Conservation (phyloP, 2,888 invertebrate species). For the Crossocerus cetratus region DNA sequence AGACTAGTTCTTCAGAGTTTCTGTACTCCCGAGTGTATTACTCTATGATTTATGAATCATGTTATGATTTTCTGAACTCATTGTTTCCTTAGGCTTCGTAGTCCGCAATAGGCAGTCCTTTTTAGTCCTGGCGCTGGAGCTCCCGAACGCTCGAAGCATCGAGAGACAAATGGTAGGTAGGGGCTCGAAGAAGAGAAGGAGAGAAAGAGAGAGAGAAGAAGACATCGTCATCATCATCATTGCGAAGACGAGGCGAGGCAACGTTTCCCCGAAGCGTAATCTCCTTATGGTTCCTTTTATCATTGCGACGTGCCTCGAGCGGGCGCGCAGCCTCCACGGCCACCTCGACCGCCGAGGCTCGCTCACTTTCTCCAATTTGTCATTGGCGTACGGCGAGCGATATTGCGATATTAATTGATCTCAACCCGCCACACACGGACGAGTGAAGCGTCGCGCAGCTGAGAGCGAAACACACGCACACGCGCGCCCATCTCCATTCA, state of each 20-base stretch:
- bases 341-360: slow-evolving; percentile 54
- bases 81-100: no score
- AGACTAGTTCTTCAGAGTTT: no score
- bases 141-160: slow-evolving; percentile 23
- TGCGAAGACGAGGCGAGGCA: slow-evolving; percentile 28
- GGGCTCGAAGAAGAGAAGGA: background rate
- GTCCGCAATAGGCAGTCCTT: no score
- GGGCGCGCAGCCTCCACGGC: slow-evolving; percentile 42
- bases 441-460: slow-evolving; percentile 22
- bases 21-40: no score
- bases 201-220: background rate
- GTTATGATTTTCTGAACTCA: no score
- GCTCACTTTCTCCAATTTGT: slow-evolving; percentile 68
- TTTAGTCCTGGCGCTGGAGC: no score
- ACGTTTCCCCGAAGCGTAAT: slow-evolving; percentile 46
- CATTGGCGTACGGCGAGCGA: slow-evolving; percentile 58
- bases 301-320: slow-evolving; percentile 48
- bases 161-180: background rate
- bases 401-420: slow-evolving; percentile 68
- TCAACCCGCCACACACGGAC: slow-evolving; percentile 43
- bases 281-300: slow-evolving; percentile 57
- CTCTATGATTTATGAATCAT: no score
- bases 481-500: slow-evolving; percentile 21
- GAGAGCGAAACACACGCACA: background rate
- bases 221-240: slow-evolving; percentile 5